Conservation (phyloP, 2,888 invertebrate genomes). For the Andrena bicolor region DNA sequence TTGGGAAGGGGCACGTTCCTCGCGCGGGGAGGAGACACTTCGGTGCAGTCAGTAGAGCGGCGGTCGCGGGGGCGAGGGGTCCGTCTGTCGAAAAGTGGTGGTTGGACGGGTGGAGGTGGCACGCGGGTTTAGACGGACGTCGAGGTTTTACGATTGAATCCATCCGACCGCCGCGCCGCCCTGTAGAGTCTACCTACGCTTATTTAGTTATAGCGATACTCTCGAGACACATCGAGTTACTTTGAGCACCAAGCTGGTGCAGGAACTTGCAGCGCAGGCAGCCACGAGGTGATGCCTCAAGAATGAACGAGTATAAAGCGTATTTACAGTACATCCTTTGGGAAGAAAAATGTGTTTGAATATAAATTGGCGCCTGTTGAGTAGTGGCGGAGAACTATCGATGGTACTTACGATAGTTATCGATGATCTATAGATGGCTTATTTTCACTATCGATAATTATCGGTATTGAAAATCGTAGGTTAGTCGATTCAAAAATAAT, state of each 20-base stretch:
- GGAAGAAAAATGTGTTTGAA: too few species aligned
- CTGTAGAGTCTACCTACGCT: neutral
- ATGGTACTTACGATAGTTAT: too few species aligned
- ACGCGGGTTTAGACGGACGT: slow-evolving; percentile 51
- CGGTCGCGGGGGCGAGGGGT: slow-evolving; percentile 27
- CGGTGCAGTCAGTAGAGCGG: slow-evolving; percentile 35
- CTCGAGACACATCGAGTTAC: neutral
- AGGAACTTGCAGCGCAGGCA: neutral
- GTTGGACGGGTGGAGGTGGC: slow-evolving; percentile 58
- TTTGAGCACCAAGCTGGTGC: neutral
- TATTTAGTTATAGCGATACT: neutral
- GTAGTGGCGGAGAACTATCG: too few species aligned
- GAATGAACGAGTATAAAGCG: too few species aligned
- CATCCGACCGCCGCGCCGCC: slow-evolving; percentile 28
- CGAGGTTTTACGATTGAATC: slow-evolving; percentile 72
- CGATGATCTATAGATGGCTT: too few species aligned
- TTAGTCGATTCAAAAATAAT: too few species aligned
- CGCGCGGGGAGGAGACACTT: slow-evolving; percentile 62
- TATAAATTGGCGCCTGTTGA: too few species aligned
- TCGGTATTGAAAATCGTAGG: too few species aligned
- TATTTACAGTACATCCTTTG: too few species aligned
- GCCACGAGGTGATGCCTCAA: neutral
- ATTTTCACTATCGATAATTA: too few species aligned
- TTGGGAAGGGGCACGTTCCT: slow-evolving; percentile 66
- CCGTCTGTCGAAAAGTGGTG: slow-evolving; percentile 41